Percentiles rank a stretch among this genome's conserved stretches.
phyloP scores from a whole-genome alignment of 2,797 vertebrate species.

The Corythornis leucogaster region DNA sequence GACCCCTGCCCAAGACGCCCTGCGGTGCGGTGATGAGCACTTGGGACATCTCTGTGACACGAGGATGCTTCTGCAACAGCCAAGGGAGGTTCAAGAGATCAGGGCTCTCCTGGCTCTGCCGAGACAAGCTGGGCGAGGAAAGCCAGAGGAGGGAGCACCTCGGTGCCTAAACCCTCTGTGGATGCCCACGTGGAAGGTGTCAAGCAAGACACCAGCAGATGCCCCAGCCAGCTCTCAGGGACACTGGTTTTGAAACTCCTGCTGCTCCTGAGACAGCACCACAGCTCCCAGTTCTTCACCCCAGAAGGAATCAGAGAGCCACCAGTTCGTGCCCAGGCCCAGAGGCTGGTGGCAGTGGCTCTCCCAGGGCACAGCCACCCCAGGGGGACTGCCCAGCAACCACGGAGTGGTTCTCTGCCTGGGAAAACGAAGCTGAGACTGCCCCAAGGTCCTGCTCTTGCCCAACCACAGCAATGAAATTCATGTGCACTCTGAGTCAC shows the following conservation, averaged over 20 bases:
- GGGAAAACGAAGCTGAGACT: not conserved
- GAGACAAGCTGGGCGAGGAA: not conserved
- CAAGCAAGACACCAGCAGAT: not conserved
- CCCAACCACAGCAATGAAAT: not conserved
- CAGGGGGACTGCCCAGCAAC: fast-evolving
- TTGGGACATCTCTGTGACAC: not conserved
- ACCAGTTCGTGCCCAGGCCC: fast-evolving
- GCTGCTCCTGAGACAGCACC: not conserved
- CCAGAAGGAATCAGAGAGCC: not conserved
- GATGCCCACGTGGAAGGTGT: not conserved
- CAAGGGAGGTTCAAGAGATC: not conserved
- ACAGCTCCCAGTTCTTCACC: not conserved
- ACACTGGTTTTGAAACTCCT: not conserved
- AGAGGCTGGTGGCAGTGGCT: not conserved
- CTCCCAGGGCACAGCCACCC: not conserved
- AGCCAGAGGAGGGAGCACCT: not conserved
- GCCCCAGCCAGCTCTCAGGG: not conserved
- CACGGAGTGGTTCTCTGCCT: not conserved
- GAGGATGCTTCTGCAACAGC: not conserved
- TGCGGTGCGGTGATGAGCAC: not conserved
- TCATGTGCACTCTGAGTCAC: conserved; percentile 30
- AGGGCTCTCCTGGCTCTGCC: not conserved
- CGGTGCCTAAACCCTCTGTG: not conserved
- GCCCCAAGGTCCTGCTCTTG: not conserved
- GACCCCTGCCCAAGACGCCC: not conserved